Evolutionary conservation across 1,140 invertebrate species (phyloP).

Genomic region (Hycleus phaleratus): DNA sequence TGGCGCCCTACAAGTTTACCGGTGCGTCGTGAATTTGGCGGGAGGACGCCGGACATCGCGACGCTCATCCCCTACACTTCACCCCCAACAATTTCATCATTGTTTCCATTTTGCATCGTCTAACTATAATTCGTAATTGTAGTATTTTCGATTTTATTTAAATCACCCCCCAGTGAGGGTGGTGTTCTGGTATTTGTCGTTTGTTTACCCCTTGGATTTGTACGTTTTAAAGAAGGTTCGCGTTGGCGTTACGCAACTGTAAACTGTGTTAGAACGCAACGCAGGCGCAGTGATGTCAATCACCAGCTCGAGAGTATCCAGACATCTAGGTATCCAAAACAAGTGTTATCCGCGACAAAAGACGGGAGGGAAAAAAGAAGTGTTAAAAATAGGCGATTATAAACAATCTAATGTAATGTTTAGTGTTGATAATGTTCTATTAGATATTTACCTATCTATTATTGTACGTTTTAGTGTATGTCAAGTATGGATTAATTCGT

Average conservation of each 20-base stretch:
- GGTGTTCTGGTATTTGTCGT: neutral
- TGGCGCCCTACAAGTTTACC: constrained; percentile 3
- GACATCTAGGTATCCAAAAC: constrained; percentile 34
- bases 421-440: constrained; percentile 1
- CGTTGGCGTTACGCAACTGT: constrained; percentile 9
- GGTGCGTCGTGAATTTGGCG: constrained; percentile 8
- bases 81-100: no score
- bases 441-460: neutral
- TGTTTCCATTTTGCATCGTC: no score
- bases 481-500: constrained; percentile 11
- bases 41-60: neutral
- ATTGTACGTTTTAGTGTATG: constrained; percentile 11
- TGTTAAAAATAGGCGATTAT: neutral
- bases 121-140: no score
- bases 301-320: constrained; percentile 21
- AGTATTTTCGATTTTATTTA: no score
- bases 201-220: neutral
- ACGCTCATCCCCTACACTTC: no score
- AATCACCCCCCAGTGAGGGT: no score
- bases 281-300: constrained; percentile 16
- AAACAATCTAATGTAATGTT: constrained; percentile 20
- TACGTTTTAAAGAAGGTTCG: neutral
- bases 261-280: constrained; percentile 11
- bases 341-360: constrained; percentile 30
- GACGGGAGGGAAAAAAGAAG: constrained; percentile 9